phyloP scores from a whole-genome alignment of 92 coral and sea anemone genomes.

The Epizoanthus scotinus region DNA sequence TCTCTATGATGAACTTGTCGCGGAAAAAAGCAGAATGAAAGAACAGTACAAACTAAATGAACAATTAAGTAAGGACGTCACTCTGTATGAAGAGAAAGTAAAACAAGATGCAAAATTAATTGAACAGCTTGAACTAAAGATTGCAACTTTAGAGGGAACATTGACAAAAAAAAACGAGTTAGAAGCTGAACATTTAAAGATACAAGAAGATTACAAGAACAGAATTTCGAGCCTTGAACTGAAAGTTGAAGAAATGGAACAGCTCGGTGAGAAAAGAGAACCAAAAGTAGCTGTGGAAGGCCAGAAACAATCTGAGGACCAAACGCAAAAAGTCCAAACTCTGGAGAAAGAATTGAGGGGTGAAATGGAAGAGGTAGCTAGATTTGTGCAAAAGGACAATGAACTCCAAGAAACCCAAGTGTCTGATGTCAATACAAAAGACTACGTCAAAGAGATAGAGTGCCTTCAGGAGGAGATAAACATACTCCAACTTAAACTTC shows the following conservation, averaged over 20 bases:
- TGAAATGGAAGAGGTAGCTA: slow-evolving; percentile 40
- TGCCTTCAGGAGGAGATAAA: slow-evolving; percentile 48
- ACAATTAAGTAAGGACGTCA: slow-evolving; percentile 60
- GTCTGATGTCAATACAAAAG: slow-evolving; percentile 16
- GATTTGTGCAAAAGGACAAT: slow-evolving; percentile 11
- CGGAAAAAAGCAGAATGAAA: slow-evolving; percentile 70
- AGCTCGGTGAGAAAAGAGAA: slow-evolving; percentile 31
- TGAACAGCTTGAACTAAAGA: slow-evolving; percentile 63
- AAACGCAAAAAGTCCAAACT: slow-evolving; percentile 39
- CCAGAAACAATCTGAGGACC: slow-evolving; percentile 41
- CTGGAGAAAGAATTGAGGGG: slow-evolving; percentile 43
- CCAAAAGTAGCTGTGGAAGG: slow-evolving; percentile 28
- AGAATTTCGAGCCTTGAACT: slow-evolving; percentile 20
- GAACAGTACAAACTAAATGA: slow-evolving; percentile 66
- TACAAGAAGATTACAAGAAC: slow-evolving; percentile 49
- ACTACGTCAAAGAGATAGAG: slow-evolving; percentile 29
- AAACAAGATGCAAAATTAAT: slow-evolving; percentile 56
- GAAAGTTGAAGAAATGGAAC: slow-evolving; percentile 24
- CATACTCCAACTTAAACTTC: slow-evolving; percentile 23
- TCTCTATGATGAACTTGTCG: slow-evolving; percentile 80
- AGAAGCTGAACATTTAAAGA: background rate
- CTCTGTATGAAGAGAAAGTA: slow-evolving; percentile 60
- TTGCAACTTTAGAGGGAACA: slow-evolving; percentile 52
- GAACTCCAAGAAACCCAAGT: slow-evolving; percentile 50
- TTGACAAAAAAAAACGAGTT: slow-evolving; percentile 40